Conservation (phyloP, 2,888 invertebrate species). For the Podotricha telesiphe region DNA sequence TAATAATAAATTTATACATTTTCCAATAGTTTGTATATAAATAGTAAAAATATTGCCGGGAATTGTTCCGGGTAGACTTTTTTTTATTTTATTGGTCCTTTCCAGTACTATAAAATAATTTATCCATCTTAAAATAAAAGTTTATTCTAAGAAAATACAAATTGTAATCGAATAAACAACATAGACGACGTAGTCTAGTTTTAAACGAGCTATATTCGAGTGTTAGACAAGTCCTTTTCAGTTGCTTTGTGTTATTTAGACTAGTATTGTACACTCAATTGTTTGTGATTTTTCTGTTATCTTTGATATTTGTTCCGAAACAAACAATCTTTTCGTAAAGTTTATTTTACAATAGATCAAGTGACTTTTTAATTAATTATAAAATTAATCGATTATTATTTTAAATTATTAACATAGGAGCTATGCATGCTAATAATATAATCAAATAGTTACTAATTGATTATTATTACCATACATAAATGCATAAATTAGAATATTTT, state of each 20-base stretch:
- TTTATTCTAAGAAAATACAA: constrained; percentile 8
- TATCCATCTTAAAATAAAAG: not conserved
- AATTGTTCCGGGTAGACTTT: no score
- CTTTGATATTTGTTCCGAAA: not conserved
- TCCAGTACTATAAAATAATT: no score
- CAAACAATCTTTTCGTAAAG: not conserved
- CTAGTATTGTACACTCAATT: constrained; percentile 15
- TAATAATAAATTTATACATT: no score
- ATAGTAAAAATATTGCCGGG: no score
- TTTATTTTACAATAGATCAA: not conserved
- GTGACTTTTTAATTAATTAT: not conserved
- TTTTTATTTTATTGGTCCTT: no score
- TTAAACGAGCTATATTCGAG: constrained; percentile 24
- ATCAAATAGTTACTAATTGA: no score
- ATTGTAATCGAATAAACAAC: constrained; percentile 19
- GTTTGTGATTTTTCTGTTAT: constrained; percentile 8
- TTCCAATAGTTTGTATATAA: no score
- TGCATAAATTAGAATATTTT: no score
- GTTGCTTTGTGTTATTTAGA: constrained; percentile 23
- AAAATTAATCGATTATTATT: not conserved
- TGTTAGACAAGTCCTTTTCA: constrained; percentile 19
- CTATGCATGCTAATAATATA: no score
- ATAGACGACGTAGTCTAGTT: constrained; percentile 12
- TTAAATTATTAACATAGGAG: no score
- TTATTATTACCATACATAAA: no score